Conservation (phyloP, 2,113 vertebrate species). For the Trichechus manatus region DNA sequence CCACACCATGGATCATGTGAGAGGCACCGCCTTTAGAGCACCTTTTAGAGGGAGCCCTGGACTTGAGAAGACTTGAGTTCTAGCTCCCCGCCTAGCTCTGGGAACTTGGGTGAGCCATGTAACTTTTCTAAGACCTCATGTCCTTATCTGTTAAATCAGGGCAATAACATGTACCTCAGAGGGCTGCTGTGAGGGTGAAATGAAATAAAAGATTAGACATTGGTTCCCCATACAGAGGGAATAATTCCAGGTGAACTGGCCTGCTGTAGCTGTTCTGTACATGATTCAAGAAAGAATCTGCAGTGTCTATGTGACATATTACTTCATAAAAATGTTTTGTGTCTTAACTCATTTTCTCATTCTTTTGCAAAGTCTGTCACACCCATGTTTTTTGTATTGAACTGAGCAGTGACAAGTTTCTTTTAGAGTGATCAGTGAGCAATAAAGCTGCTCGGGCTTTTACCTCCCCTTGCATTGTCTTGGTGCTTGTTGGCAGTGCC, state of each 20-base stretch:
- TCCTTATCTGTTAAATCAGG: background rate
- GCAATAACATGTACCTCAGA: background rate
- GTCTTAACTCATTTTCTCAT: background rate
- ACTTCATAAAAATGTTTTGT: constrained; percentile 28
- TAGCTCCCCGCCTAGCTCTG: too few species aligned
- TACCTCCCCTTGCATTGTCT: background rate
- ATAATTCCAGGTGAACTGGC: background rate
- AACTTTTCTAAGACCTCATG: background rate
- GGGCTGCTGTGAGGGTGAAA: background rate
- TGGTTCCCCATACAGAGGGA: background rate
- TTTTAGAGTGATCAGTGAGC: constrained; percentile 19
- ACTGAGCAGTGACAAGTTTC: background rate
- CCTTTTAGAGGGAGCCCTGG: background rate
- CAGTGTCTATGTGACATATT: background rate
- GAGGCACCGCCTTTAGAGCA: background rate
- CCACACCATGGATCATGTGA: background rate
- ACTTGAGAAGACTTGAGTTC: background rate
- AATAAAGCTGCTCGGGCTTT: background rate
- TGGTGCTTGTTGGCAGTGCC: background rate
- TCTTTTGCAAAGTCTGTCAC: constrained; percentile 16
- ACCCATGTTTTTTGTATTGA: background rate
- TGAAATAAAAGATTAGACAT: background rate
- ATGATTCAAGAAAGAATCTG: background rate
- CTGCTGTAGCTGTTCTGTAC: background rate
- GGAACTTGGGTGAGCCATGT: background rate